Evolutionary conservation across 1,140 invertebrate genomes (phyloP), one percentile per base, ranked within the genome.

Genomic region (Drosophila pandora): DNA sequence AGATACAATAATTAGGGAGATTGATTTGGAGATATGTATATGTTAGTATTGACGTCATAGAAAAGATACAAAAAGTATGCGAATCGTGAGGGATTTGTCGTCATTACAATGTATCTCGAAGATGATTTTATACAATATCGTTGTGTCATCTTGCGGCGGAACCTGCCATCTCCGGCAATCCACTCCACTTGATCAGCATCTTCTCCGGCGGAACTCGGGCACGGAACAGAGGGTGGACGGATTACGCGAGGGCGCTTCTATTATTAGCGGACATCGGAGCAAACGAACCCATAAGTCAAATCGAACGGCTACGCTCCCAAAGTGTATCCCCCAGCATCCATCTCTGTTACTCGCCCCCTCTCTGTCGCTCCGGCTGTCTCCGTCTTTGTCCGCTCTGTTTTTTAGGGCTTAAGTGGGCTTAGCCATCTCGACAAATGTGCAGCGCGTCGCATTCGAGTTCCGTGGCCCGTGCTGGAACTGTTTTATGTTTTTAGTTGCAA

Each of bases 221-320:
- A 37, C 25, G 25, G 25, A 48, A 12, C 57, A 28, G 25, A 28
- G 25, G 72, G 49, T 76, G 72, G 64, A 72, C 61, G 68, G 72
- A 76, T 76, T 76, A 76, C 55, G 17, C 17, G 63, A 55, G 72
- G 62, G 61, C 72, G 48, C 45, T 48, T 49, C 82, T 82, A 85
- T 78, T 81, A 81, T 87, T 85, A 85, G 77, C 83, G 85, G 82
- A 82, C 82, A 87, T 64, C 69, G 55, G 49, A 90, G 87, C 87
- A 81, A 90, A 90, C 81, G 87, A 90, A 90, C 87, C 87, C 87
- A 90, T 90, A 90, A 90, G 87, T 90, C 87, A 90, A 90, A 90
- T 87, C 52, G 84, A 83, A 83, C 67, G 74, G 85, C 63, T 34
- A 23, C 43, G 43, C 2, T 21, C 8, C 43, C 17, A 47, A 22